A percentile compares a stretch with the other conserved stretches of the same genome.
Evolutionary conservation across 1,140 invertebrate species (phyloP).

Genomic region (Diplogasteroides magnus): DNA sequence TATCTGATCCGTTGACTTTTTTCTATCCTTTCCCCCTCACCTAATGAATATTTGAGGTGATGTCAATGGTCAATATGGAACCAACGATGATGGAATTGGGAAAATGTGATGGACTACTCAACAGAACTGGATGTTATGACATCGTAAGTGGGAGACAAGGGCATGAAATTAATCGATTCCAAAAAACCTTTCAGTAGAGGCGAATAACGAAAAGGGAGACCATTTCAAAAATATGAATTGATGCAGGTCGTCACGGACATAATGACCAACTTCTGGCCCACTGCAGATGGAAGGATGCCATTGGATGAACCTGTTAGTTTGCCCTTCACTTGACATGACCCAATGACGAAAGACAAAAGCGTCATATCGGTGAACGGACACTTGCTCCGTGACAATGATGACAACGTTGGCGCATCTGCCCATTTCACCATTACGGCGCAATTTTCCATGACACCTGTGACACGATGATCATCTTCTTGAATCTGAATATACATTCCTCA

Average conservation of each 20-base stretch:
- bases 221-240: slow-evolving; percentile 2
- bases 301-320: slow-evolving; percentile 20
- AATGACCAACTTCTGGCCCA: slow-evolving; percentile 53
- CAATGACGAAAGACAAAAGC: no score
- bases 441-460: no score
- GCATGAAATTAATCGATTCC: background rate
- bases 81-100: slow-evolving; percentile 28
- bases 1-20: no score
- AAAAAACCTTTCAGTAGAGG: background rate
- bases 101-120: slow-evolving; percentile 48
- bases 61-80: slow-evolving; percentile 52
- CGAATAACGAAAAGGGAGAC: background rate
- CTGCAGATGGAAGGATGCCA: slow-evolving; percentile 43
- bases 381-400: no score
- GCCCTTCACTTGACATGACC: no score
- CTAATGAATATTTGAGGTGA: slow-evolving; percentile 28
- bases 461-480: no score
- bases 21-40: background rate
- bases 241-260: slow-evolving; percentile 49
- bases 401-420: no score
- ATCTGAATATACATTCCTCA: no score
- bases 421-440: no score
- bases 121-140: slow-evolving; percentile 50
- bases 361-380: no score
- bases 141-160: slow-evolving; percentile 42